Conservation (phyloP, 2,797 vertebrate genomes). For the Neosalanx taihuensis region DNA sequence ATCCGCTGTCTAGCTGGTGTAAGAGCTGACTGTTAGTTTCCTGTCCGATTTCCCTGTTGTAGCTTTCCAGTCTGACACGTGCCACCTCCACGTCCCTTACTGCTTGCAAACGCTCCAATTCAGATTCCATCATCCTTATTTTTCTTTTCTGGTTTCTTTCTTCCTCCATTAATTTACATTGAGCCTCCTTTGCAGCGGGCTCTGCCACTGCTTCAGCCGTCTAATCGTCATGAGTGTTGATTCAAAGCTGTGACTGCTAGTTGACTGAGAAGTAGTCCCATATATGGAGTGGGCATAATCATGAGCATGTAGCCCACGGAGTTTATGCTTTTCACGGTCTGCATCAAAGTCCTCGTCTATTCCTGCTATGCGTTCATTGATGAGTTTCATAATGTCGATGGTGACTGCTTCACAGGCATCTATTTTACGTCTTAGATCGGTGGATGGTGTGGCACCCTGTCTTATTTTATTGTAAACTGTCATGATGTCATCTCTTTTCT, state of each 20-base stretch:
- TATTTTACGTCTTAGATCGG: conserved; percentile 18
- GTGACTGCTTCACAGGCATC: conserved; percentile 40
- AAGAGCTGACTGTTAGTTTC: background rate
- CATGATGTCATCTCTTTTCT: conserved; percentile 4
- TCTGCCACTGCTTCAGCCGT: conserved; percentile 35
- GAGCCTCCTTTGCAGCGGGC: conserved; percentile 29
- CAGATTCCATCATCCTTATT: conserved; percentile 20
- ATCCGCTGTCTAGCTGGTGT: background rate
- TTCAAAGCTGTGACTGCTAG: background rate
- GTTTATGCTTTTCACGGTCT: background rate
- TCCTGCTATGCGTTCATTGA: conserved; percentile 21
- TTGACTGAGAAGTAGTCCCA: background rate
- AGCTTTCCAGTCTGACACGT: conserved; percentile 15
- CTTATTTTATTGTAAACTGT: conserved; percentile 17
- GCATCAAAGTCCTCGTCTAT: conserved; percentile 2
- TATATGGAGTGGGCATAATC: conserved; percentile 31
- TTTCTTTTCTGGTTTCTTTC: conserved; percentile 28
- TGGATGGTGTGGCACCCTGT: conserved; percentile 22
- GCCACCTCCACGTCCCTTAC: conserved; percentile 30
- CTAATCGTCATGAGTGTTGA: conserved; percentile 14
- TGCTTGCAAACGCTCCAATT: conserved; percentile 32
- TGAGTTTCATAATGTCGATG: conserved; percentile 27
- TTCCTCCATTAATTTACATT: conserved; percentile 27
- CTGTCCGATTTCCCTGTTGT: conserved; percentile 3
- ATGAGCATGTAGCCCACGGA: conserved; percentile 12